phyloP scores from a whole-genome alignment of 2,797 vertebrate genomes.

The Phaenicophaeus curvirostris region DNA sequence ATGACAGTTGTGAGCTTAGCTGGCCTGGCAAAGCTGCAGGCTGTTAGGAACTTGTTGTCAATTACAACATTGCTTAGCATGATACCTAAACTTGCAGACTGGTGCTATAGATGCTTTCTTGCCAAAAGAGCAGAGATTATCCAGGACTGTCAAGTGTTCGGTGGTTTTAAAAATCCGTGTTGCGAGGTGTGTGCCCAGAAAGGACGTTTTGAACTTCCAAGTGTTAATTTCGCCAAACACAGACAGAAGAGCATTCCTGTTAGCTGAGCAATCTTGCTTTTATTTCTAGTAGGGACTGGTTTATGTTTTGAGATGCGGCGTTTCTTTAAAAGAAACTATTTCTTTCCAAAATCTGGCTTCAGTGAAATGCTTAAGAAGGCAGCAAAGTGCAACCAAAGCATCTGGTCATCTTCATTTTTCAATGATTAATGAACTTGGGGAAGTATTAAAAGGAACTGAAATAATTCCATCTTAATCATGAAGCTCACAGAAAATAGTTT shows the following conservation, averaged over 20 bases:
- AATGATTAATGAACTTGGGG: not conserved
- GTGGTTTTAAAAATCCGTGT: not conserved
- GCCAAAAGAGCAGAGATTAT: not conserved
- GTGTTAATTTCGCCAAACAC: not conserved
- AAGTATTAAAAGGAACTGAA: not conserved
- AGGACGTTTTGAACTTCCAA: not conserved
- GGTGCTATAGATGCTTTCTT: not conserved
- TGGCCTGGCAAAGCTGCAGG: not conserved
- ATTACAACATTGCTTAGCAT: not conserved
- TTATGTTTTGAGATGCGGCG: not conserved
- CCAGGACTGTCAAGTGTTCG: not conserved
- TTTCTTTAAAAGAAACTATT: not conserved
- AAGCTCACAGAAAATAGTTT: not conserved
- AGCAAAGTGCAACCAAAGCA: not conserved
- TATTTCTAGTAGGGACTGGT: not conserved
- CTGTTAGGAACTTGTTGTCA: not conserved
- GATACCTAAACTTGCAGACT: not conserved
- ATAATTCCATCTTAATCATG: not conserved
- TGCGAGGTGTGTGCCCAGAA: accelerated
- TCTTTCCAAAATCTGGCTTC: not conserved
- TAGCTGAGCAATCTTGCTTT: not conserved
- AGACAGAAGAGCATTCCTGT: accelerated
- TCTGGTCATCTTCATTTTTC: not conserved
- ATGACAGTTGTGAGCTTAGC: not conserved
- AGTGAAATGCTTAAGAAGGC: not conserved